Evolutionary conservation across 2,888 invertebrate species (phyloP), one percentile per base, ranked within the genome.

Genomic region (Archaeoteleia sp.): DNA sequence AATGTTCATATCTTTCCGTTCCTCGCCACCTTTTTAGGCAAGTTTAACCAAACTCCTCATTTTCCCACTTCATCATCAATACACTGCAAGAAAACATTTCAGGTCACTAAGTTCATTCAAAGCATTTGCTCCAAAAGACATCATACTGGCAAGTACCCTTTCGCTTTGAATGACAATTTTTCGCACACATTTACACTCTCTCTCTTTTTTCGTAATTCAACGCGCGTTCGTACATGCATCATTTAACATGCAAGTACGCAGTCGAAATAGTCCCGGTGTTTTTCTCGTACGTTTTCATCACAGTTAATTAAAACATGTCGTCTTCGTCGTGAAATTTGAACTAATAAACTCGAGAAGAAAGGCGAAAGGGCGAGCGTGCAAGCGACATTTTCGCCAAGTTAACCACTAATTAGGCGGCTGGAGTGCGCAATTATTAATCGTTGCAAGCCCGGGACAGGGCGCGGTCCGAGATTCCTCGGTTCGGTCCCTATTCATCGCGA

Each of bases 381-480:
- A 54, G 27, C 37, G 67, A 57, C 57, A 23, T 57, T 62, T 63
- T 48, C 58, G 49, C 35, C 40, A 37, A 53, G 66, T 67, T 45
- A 62, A 69, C 75, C 78, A 77, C 74, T 81, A 80, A 80, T 82
- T 80, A 81, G 78, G 72, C 71, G 55, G 39, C 54, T 61, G 48
- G 58, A 71, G 69, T 57, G 74, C 58, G 72, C 73, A 75, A 81
- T 81, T 69, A 69, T 57, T 81, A 80, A 80, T 81, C 78, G 78
- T 77, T 35, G 34, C 48, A 7, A 23, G 25, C 30, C 27, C 51
- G 7, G 20, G 30, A 32, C 35, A 10, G 25, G 39, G 30, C 30
- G 35, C 67, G 66, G 74, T 70, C 65, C 71, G 68, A 75, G 60
- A 75, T 68, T 69, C 67, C 63, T 68, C 74, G 75, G 79, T 78